phyloP scores from a whole-genome alignment of 2,797 vertebrate species.

The Octomys mimax region DNA sequence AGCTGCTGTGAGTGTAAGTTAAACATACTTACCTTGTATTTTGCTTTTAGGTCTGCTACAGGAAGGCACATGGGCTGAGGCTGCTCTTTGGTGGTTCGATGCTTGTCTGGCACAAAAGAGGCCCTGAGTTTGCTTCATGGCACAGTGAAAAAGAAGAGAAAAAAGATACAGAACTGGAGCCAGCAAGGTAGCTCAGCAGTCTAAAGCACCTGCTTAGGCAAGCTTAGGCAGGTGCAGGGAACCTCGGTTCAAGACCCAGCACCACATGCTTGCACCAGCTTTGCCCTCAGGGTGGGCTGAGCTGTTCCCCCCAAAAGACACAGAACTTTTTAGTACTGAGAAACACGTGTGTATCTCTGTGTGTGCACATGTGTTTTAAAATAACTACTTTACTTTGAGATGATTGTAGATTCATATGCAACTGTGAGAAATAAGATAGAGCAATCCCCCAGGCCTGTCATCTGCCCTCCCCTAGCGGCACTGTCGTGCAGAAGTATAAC shows the following conservation, averaged over 20 bases:
- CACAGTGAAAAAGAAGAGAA: neutral
- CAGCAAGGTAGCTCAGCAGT: too few relatives aligned
- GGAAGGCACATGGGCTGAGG: neutral
- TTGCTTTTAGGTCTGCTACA: neutral
- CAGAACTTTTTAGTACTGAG: neutral
- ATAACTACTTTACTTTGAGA: too few relatives aligned
- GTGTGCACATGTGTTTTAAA: too few relatives aligned
- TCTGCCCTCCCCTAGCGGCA: neutral
- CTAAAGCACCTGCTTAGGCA: too few relatives aligned
- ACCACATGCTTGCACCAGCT: too few relatives aligned
- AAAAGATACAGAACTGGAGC: neutral
- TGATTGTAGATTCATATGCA: neutral
- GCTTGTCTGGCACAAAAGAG: neutral
- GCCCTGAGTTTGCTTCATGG: neutral
- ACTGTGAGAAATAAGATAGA: neutral
- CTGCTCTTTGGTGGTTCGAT: neutral
- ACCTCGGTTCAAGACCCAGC: too few relatives aligned
- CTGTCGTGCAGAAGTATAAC: neutral
- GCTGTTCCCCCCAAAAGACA: neutral
- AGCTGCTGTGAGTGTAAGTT: neutral
- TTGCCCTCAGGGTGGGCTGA: too few relatives aligned
- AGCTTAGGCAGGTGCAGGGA: too few relatives aligned
- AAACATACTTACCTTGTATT: neutral
- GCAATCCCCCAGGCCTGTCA: neutral
- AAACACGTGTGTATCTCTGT: too few relatives aligned